Evolutionary conservation across 1,140 invertebrate species (phyloP), one percentile per base, ranked within the genome.

Genomic region (Brachionus rotundiformis): DNA sequence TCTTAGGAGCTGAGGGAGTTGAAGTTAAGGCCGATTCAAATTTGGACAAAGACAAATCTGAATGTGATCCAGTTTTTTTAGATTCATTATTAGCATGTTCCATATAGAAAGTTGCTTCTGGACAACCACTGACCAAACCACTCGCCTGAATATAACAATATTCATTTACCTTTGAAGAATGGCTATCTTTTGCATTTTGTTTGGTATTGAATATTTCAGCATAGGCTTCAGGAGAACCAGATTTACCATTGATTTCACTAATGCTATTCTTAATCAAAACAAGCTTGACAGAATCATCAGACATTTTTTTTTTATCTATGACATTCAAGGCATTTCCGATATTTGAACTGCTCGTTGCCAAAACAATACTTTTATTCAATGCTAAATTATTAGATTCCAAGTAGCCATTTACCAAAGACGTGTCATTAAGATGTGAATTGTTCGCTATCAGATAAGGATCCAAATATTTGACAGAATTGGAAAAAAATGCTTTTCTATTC

Each of bases 121-220:
- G 68, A 25, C 68, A 33, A 25, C 68, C 68, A 16, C 5, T 73
- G 8, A 44, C 68, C 39, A 73, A 41, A 16, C 68, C 68, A 73
- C 44, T 73, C 7, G 68, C 68, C 33, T 73, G 68, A 44, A 73
- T 73, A 73, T 73, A 73, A 27, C 68, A 73, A 16, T 73, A 73
- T 73, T 73, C 68, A 27, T 73, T 73, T 19, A 73, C 68, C 13
- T 73, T 73, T 16, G 68, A 27, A 16, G 44, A 2, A 11, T 73
- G 33, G 8, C 5, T 41, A 41, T 27, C 39, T 73, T 41, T 44
- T 41, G 59, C 2, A 63, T 7, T 16, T 16, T 41, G 19, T 47
- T 73, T 73, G 3, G 8, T 36, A 41, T 8, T 41, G 6, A 6
- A 6, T 41, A 73, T 73, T 73, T 73, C 68, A 73, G 19, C 36